phyloP scores from a whole-genome alignment of 2,113 vertebrate species.

The Poecile atricapillus region DNA sequence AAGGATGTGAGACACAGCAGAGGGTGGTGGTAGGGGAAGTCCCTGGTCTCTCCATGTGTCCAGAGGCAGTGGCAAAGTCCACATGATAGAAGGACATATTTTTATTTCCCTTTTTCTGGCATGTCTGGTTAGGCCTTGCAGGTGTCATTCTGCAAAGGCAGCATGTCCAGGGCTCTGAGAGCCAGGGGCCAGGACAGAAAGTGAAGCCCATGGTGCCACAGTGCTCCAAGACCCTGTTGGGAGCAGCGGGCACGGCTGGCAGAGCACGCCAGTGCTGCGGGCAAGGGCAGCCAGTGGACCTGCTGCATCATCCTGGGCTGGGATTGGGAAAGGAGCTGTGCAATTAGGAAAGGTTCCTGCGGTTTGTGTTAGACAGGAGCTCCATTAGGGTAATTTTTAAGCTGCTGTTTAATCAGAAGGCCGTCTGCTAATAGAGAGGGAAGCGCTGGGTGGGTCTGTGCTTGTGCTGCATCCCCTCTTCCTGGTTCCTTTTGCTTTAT shows the following conservation, averaged over 20 bases:
- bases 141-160: rapidly evolving
- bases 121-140: neutral
- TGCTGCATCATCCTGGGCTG: neutral
- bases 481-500: neutral
- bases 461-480: neutral
- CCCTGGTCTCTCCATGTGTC: neutral
- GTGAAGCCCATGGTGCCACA: rapidly evolving
- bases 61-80: neutral
- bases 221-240: rapidly evolving
- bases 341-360: neutral
- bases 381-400: neutral
- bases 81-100: neutral
- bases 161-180: rapidly evolving
- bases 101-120: neutral
- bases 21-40: neutral
- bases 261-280: rapidly evolving
- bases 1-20: neutral
- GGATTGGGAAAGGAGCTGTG: neutral
- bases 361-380: neutral
- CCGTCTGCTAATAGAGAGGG: neutral
- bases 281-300: neutral
- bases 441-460: neutral
- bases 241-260: rapidly evolving
- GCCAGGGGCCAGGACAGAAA: neutral
- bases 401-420: neutral